Evolutionary conservation across 2,113 vertebrate genomes (phyloP), one percentile per base, ranked within the genome.

Genomic region (Taurulus bubalis): DNA sequence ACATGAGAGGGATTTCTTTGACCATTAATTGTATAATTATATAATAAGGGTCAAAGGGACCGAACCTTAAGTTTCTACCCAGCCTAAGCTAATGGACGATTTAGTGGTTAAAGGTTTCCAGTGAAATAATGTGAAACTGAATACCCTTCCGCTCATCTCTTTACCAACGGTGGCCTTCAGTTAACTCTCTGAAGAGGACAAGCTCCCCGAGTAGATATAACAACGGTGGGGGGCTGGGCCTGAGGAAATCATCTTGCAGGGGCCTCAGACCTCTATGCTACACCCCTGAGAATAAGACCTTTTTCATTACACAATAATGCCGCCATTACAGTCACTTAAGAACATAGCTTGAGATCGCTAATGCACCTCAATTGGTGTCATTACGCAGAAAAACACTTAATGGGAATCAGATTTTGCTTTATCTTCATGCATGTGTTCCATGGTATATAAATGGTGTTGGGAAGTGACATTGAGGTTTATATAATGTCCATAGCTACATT

Each of bases 271-370:
- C 1, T 79, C 74, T 76, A 34, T 68, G 82, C 24, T 26, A 7
- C 64, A 71, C 77, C 62, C 78, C 62, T 62, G 79, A 55, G 82
- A 65, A 58, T 83, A 45, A 75, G 71, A 78, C 60, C 82, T 85
- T 67, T 69, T n/a, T 80, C 62, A 68, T 67, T 10, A 60, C 59
- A 75, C 75, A 77, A 58, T 45, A 78, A 78, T 82, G 82, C 34
- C 75, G 72, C 71, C 77, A 88, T 88, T 88, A 88, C 1, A 42
- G 80, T 62, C 86, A 85, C 71, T 88, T 83, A 85, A 82, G 78
- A 80, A 73, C 84, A 80, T 71, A 77, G 64, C 79, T 71, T 78
- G 71, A 77, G 77, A 79, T 74, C 64, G 59, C 79, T 89, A 88
- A 90, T 90, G 84, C 12, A 62, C 77, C 66, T 75, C 74, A 88